Evolutionary conservation across 2,113 vertebrate species (phyloP), one percentile per base, ranked within the genome.

Genomic region (Sclerurus mexicanus): DNA sequence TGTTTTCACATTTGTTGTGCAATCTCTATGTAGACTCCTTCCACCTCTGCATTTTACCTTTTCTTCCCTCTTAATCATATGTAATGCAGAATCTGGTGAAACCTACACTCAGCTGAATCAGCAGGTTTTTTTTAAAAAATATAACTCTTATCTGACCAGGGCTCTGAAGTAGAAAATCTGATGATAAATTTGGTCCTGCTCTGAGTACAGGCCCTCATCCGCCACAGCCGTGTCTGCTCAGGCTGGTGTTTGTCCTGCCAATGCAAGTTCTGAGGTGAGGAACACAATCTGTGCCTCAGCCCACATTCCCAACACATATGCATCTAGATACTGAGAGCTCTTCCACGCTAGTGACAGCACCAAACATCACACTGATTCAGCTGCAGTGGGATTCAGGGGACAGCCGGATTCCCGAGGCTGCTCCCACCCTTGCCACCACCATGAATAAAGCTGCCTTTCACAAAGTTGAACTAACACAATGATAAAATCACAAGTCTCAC

Each of bases 201-300:
- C 42, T 25, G 52, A 86, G 33, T 40, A 47, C 20, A 66, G 69
- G 53, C 58, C 62, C 53, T 91, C 67, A 84, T 39, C 59, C 0
- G 0, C 44, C 84, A 71, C 64, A 91, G 81, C 77, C 68, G 12
- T 2, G 33, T 74, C 75, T 92, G 63, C 78, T 88, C 80, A 93
- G 94, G 80, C 80, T 95, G 86, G 76, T 94, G 95, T 92, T 94
- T 95, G 94, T 90, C 94, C 94, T 91, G 77, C 55, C 84, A 93
- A 53, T 52, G 40, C 53, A 76, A 89, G 62, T 66, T 90, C 68
- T 92, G 93, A 89, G 89, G 93, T 85, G 80, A 95, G 69, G 94
- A 95, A 88, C 75, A 90, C 91, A 96, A 78, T 91, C 92, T 93
- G 94, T 87, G 75, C 63, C 50, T 93, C 90, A 95, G 83, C 87